Percentiles rank a stretch among this genome's conserved stretches.
Evolutionary conservation across 1,140 invertebrate species (phyloP).

Genomic region (Caenorhabditis elegans): WBcel235 BX284603.4:3719001-3719500

Average conservation of each 20-base stretch:
- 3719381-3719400: neutral
- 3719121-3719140: neutral
- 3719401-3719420: neutral
- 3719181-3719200: neutral
- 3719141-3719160: neutral
- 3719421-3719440: neutral
- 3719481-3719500: slow-evolving; percentile 13
- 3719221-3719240: neutral
- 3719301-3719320: slow-evolving; percentile 4
- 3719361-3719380: neutral
- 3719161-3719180: neutral
- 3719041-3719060: neutral
- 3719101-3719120: neutral
- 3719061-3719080: too few relatives aligned
- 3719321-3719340: slow-evolving; percentile 12
- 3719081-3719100: neutral
- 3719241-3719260: neutral
- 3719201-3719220: neutral
- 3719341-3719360: slow-evolving; percentile 10
- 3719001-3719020: slow-evolving; percentile 11
- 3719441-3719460: neutral
- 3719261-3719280: neutral
- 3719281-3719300: slow-evolving; percentile 4
- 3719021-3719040: neutral
- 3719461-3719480: neutral